Evolutionary conservation across 2,113 vertebrate species (phyloP), one percentile per base, ranked within the genome.

Genomic region (Zapornia atra): DNA sequence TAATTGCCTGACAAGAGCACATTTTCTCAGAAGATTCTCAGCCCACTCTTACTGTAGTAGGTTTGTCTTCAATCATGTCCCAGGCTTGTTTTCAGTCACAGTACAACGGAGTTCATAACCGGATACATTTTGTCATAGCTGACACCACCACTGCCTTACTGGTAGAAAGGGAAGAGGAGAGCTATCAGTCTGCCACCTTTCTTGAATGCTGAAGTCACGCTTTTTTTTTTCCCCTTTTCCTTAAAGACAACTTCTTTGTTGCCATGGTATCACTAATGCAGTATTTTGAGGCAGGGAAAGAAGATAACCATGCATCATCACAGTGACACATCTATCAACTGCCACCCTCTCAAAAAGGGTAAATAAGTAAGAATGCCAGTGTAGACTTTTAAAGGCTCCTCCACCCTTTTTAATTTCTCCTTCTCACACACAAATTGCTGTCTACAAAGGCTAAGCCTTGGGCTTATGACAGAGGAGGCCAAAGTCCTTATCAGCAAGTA

Each of bases 171-270:
- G 73, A 93, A 92, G 83, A 82, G 40, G 33, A 4, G 53, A 54
- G 61, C 77, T 96, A 92, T 91, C 96, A 92, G 96, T 96, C 95
- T 95, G 95, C n/a, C 94, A 97, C 91, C 81, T 92, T 79, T 69
- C 86, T 54, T 82, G 53, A 96, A 65, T n/a, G 20, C 57, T 92
- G 72, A 96, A 95, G 44, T 95, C 92, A 96, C 8, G 5, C 48
- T 22, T 63, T 16, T 11, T 89, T 53, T 60, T 70, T 64, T 31
- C 48, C 31, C 3, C 3, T 57, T 86, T 80, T 65, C 46, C 84
- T 93, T 92, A 65, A 95, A 95, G 83, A 80, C 73, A 86, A 90
- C 51, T 96, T 91, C 83, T 92, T 94, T 91, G 95, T 94, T 96
- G 94, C 95, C 92, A 97, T 94, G 94, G 95, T 80, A 96, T 72